Percentiles rank a stretch among this genome's conserved stretches.
phyloP scores from a whole-genome alignment of 2,797 vertebrate species.

The Epinephelus malabaricus region DNA sequence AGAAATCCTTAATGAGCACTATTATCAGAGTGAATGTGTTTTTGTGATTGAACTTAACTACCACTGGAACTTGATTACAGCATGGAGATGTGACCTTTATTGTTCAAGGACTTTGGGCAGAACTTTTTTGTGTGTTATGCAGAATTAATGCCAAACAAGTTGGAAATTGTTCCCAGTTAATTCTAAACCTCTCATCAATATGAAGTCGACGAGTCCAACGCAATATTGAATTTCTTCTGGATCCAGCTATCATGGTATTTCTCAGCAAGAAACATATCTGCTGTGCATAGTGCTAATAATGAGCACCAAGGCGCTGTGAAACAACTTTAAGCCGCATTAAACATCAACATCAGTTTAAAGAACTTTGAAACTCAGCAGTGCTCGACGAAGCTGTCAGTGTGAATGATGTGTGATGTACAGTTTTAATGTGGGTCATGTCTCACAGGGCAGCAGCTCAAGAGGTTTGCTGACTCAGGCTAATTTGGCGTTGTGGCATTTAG shows the following conservation, averaged over 20 bases:
- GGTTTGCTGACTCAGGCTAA: conserved; percentile 24
- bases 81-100: neutral
- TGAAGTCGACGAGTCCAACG: neutral
- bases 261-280: neutral
- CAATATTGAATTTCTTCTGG: neutral
- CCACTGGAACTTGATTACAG: neutral
- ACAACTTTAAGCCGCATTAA: conserved; percentile 11
- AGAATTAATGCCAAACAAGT: neutral
- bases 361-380: conserved; percentile 14
- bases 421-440: conserved; percentile 53
- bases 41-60: neutral
- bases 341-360: conserved; percentile 13
- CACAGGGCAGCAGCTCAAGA: conserved; percentile 25
- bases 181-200: neutral
- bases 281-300: conserved; percentile 7
- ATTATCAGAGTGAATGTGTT: neutral
- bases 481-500: neutral
- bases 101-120: neutral
- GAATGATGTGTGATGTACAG: conserved; percentile 28
- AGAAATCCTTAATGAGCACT: neutral
- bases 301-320: neutral
- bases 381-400: conserved; percentile 16
- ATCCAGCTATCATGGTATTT: neutral
- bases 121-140: neutral
- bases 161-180: neutral